Conservation (phyloP, 2,888 invertebrate species). For the Drosophila incognita region DNA sequence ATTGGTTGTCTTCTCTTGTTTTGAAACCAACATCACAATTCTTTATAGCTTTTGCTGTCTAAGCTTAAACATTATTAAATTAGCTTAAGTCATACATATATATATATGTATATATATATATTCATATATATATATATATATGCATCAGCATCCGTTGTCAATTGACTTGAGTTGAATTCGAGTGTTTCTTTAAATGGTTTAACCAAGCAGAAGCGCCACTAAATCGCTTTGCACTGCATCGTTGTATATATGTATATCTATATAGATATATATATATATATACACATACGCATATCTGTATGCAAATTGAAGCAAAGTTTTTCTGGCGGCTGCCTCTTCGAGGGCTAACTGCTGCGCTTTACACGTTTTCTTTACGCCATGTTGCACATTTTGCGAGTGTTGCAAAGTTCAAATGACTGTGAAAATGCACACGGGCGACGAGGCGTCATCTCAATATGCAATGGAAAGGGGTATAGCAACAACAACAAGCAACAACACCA, state of each 20-base stretch:
- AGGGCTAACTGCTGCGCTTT: slow-evolving; percentile 69
- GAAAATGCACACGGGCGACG: slow-evolving; percentile 63
- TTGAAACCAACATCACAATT: not conserved
- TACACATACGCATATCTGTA: slow-evolving; percentile 17
- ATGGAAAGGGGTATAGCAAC: not conserved
- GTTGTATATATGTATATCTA: not conserved
- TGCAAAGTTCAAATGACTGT: slow-evolving; percentile 75
- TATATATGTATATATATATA: not conserved
- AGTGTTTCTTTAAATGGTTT: not conserved
- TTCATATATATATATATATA: not conserved
- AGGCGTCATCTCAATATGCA: not conserved
- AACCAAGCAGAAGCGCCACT: slow-evolving; percentile 5
- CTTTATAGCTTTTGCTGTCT: not conserved
- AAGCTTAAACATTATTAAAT: not conserved
- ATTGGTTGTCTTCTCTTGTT: not conserved
- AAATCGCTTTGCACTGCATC: not conserved
- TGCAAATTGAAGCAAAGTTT: slow-evolving; percentile 49
- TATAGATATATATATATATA: not conserved
- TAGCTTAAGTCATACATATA: not conserved
- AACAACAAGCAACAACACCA: slow-evolving; percentile 19
- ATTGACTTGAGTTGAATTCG: slow-evolving; percentile 14
- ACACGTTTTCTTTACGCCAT: slow-evolving; percentile 68
- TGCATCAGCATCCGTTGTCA: not conserved
- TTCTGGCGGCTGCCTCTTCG: slow-evolving; percentile 36
- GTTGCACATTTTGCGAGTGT: slow-evolving; percentile 74